Conservation (phyloP, 2,888 invertebrate genomes). For the Phortica okadai region DNA sequence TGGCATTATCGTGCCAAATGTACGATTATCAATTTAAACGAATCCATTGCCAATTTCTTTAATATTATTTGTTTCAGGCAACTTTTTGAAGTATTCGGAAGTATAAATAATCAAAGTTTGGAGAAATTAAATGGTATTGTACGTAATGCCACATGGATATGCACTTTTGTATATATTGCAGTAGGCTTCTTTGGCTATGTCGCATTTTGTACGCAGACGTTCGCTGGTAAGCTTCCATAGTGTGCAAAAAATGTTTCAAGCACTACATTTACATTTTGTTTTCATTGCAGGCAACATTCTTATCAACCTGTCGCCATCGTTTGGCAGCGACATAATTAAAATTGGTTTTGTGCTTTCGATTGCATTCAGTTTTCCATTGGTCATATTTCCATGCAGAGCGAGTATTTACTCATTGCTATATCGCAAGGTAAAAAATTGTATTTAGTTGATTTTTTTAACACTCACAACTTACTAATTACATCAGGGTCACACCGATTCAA, state of each 20-base stretch:
- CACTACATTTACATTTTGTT: background rate
- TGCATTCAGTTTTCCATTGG: conserved; percentile 96
- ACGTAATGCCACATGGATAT: conserved; percentile 92
- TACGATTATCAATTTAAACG: conserved; percentile 76
- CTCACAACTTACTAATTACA: background rate
- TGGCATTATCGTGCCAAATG: conserved; percentile 98
- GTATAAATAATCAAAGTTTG: conserved; percentile 89
- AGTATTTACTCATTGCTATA: conserved; percentile 94
- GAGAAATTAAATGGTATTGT: conserved; percentile 94
- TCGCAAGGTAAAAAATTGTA: conserved; percentile 81
- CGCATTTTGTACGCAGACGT: conserved; percentile 87
- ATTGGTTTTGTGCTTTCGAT: conserved; percentile 95
- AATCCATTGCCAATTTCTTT: background rate
- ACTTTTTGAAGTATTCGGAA: conserved; percentile 94
- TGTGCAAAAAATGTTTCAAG: background rate
- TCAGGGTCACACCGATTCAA: conserved; percentile 84
- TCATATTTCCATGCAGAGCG: conserved; percentile 96
- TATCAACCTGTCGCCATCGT: conserved; percentile 88
- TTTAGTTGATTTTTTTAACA: background rate
- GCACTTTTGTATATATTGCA: conserved; percentile 91
- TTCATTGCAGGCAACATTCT: conserved; percentile 88
- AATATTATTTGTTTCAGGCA: conserved; percentile 80
- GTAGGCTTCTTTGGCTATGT: conserved; percentile 94
- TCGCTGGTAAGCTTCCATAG: conserved; percentile 78
- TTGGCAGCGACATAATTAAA: conserved; percentile 92